These are phyloP conservation scores for Helostoma temminkii DNA, from an alignment of 2,797 vertebrate species.

Conservation along the genomic window DNA sequence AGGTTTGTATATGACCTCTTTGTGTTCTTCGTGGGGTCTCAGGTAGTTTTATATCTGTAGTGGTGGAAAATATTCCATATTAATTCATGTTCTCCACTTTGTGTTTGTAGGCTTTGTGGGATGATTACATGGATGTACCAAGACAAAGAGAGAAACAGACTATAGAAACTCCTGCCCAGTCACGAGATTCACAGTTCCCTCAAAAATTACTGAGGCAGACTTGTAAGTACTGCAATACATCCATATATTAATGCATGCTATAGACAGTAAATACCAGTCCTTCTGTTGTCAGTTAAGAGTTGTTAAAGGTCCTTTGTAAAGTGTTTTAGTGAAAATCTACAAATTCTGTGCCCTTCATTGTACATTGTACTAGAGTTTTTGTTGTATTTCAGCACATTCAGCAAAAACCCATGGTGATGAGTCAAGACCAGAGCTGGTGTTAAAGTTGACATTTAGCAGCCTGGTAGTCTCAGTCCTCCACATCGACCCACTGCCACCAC, in stretches of 20 bases:
- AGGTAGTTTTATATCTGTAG: too few species aligned
- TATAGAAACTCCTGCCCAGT: slow-evolving; percentile 78
- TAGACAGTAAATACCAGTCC: not conserved
- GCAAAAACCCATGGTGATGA: slow-evolving; percentile 94
- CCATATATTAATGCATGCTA: not conserved
- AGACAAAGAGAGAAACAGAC: slow-evolving; percentile 86
- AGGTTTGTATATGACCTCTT: not conserved
- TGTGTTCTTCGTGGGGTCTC: too few species aligned
- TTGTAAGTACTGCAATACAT: slow-evolving; percentile 82
- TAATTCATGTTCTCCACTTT: not conserved
- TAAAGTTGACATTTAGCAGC: slow-evolving; percentile 89
- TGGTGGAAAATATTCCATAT: not conserved
- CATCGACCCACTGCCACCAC: slow-evolving; percentile 95
- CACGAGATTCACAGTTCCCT: slow-evolving; percentile 81
- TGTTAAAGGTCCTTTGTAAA: not conserved
- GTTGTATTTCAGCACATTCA: slow-evolving; percentile 87
- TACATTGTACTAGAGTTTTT: not conserved
- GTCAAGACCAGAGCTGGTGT: slow-evolving; percentile 94
- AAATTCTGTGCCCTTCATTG: not conserved
- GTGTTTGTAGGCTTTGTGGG: slow-evolving; percentile 87
- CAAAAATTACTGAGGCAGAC: slow-evolving; percentile 87
- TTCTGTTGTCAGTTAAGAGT: not conserved
- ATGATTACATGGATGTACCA: slow-evolving; percentile 92
- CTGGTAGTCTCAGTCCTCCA: slow-evolving; percentile 94
- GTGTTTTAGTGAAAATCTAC: not conserved